Conservation (phyloP, 2,113 vertebrate genomes). For the Agelaius phoeniceus region DNA sequence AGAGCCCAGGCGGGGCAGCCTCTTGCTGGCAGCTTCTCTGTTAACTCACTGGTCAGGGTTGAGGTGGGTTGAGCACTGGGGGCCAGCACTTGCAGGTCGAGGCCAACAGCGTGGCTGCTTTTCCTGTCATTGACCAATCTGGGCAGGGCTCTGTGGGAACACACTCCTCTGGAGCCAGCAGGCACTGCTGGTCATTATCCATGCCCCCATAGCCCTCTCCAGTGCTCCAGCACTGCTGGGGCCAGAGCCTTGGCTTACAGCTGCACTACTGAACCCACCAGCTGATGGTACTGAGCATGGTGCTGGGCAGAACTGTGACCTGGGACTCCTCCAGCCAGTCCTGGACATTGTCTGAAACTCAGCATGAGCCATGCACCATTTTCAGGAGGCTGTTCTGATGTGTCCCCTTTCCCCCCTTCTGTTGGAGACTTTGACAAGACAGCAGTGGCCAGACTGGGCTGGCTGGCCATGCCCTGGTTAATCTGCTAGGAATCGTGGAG, state of each 20-base stretch:
- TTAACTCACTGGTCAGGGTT: accelerated
- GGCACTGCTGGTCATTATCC: neutral
- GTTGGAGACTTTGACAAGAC: neutral
- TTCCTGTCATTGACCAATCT: neutral
- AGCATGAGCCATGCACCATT: neutral
- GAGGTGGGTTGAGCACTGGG: neutral
- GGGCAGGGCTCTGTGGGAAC: neutral
- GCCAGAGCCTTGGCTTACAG: neutral
- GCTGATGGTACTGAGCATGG: accelerated
- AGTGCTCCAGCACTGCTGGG: neutral
- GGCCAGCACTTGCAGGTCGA: neutral
- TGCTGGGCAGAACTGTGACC: neutral
- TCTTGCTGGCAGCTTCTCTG: neutral
- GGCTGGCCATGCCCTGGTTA: neutral
- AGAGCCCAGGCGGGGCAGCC: neutral
- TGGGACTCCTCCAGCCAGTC: neutral
- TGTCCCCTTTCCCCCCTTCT: neutral
- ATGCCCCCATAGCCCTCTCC: accelerated
- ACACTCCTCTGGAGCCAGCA: neutral
- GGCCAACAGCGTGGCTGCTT: neutral
- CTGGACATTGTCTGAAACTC: neutral
- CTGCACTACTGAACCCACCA: neutral
- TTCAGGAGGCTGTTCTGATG: neutral
- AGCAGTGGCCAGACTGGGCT: neutral
- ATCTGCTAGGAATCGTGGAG: neutral